A percentile compares a stretch with the other conserved stretches of the same genome.
These are phyloP conservation scores for Branchellion lobata DNA, from an alignment of 2,888 invertebrate species.

Conservation along the genomic window DNA sequence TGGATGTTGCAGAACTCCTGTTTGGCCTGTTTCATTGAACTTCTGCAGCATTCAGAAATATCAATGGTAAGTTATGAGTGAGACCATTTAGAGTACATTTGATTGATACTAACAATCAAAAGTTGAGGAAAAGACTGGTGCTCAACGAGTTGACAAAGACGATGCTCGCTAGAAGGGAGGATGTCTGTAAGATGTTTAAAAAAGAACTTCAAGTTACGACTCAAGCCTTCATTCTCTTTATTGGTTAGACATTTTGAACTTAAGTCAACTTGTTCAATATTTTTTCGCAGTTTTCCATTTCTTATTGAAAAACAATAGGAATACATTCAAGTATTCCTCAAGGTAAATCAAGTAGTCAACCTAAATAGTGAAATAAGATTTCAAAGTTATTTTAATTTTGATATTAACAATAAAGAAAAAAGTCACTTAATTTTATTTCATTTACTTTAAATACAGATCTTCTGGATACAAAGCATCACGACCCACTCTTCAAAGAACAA, in stretches of 20 bases:
- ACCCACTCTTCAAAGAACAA: too few species aligned
- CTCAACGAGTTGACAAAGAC: background rate
- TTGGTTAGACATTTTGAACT: background rate
- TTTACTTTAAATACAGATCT: too few species aligned
- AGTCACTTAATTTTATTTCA: too few species aligned
- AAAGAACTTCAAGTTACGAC: background rate
- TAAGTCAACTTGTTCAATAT: background rate
- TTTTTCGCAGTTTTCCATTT: background rate
- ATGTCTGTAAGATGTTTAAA: background rate
- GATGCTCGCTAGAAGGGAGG: background rate
- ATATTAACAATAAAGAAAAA: too few species aligned
- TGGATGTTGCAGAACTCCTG: background rate
- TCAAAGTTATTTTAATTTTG: too few species aligned
- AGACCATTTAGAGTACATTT: background rate
- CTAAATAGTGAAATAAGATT: too few species aligned
- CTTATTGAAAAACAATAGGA: too few species aligned
- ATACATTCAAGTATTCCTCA: background rate
- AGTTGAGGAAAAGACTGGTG: slow-evolving; percentile 1
- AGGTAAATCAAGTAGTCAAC: too few species aligned
- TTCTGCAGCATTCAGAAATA: background rate
- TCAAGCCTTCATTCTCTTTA: background rate
- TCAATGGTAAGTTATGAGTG: background rate
- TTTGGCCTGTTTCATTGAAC: background rate
- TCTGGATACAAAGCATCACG: too few species aligned
- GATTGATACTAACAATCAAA: background rate